A percentile compares a stretch with the other conserved stretches of the same genome.
Evolutionary conservation across 2,113 vertebrate genomes (phyloP).

Genomic region (Crocuta crocuta): DNA sequence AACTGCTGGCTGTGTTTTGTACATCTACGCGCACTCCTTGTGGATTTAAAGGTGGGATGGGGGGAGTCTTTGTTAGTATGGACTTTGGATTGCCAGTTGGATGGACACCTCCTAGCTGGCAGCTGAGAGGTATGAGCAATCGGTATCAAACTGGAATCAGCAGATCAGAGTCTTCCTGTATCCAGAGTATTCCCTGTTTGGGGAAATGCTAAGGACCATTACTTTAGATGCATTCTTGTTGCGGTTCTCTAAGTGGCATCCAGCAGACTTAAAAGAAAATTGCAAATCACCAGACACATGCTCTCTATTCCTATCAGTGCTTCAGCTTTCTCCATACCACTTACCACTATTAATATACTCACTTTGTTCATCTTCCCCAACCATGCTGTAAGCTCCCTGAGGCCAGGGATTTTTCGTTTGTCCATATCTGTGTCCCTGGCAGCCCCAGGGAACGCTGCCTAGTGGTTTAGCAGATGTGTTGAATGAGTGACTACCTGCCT

Average conservation of each 20-base stretch:
- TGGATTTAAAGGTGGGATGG: neutral
- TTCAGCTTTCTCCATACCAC: neutral
- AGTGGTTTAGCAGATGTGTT: neutral
- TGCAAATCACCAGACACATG: neutral
- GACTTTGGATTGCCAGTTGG: neutral
- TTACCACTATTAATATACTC: neutral
- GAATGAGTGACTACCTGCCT: neutral
- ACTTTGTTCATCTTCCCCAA: neutral
- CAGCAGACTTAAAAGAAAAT: conserved; percentile 26
- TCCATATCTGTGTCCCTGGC: neutral
- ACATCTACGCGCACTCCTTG: neutral
- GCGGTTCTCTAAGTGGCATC: neutral
- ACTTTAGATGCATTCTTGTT: neutral
- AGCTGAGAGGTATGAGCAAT: conserved; percentile 19
- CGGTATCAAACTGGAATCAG: neutral
- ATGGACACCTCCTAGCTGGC: neutral
- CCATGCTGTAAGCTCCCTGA: neutral
- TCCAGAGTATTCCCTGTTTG: conserved; percentile 7
- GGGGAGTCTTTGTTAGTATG: neutral
- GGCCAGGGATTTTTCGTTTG: conserved; percentile 32
- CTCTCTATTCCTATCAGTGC: neutral
- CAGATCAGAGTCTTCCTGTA: neutral
- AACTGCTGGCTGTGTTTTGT: conserved; percentile 9
- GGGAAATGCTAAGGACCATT: conserved; percentile 27
- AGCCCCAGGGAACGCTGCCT: neutral